Conservation (phyloP, 64 coral and sea anemone species). For the Stichodactyla mertensii region DNA sequence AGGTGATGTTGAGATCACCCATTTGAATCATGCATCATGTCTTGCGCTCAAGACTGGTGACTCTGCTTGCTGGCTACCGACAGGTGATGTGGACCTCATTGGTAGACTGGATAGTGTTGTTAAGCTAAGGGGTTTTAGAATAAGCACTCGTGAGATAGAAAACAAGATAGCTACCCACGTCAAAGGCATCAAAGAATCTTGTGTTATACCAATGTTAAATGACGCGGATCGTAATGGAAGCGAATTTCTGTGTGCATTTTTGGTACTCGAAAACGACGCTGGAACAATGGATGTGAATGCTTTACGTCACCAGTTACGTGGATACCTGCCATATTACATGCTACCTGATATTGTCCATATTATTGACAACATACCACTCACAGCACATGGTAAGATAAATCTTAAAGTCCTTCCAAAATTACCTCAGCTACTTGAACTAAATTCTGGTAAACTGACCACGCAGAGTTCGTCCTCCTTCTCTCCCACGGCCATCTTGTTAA, state of each 20-base stretch:
- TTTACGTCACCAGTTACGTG: background rate
- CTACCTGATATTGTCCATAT: background rate
- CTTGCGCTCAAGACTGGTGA: slow-evolving; percentile 1
- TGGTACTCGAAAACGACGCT: background rate
- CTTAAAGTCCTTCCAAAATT: background rate
- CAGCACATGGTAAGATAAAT: background rate
- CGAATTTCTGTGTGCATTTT: background rate
- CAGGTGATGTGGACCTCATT: background rate
- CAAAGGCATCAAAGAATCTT: background rate
- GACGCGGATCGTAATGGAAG: background rate
- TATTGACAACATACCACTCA: background rate
- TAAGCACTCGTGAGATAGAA: background rate
- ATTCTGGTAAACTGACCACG: background rate
- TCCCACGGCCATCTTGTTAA: background rate
- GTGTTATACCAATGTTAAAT: background rate
- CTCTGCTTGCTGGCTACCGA: background rate
- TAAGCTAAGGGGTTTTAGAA: background rate
- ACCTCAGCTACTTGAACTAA: background rate
- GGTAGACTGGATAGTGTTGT: background rate
- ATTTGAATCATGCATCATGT: background rate
- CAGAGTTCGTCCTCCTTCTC: background rate
- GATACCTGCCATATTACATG: slow-evolving; percentile 4
- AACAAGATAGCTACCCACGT: background rate
- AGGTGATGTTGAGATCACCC: background rate
- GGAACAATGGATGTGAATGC: background rate